A percentile compares a stretch with the other conserved stretches of the same genome.
These are phyloP conservation scores for Rhinoderma darwinii DNA, from an alignment of 2,113 vertebrate species.

Conservation along the genomic window DNA sequence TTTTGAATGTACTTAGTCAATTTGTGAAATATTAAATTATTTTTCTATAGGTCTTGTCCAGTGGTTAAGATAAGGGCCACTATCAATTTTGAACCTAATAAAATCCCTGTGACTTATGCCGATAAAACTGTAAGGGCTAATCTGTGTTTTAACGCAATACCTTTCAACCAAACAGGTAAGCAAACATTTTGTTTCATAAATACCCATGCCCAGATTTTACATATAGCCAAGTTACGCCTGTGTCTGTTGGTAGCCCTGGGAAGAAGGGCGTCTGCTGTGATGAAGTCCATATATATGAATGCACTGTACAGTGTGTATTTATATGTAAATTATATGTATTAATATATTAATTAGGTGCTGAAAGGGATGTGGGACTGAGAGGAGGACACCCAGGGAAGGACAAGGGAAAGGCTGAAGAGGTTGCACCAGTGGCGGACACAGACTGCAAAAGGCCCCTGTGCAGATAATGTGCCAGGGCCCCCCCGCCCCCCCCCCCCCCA, in stretches of 20 bases:
- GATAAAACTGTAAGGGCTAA: background rate
- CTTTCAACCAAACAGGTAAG: constrained; percentile 33
- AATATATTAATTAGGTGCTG: no score
- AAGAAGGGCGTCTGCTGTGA: background rate
- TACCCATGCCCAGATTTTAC: background rate
- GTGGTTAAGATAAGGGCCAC: constrained; percentile 61
- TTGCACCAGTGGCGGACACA: no score
- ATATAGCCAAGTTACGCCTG: background rate
- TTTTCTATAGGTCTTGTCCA: constrained; percentile 63
- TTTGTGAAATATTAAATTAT: background rate
- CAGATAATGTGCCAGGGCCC: no score
- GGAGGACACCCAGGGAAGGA: background rate
- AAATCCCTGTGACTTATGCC: constrained; percentile 57
- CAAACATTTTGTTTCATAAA: background rate
- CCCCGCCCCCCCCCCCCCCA: no score
- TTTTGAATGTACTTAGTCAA: no score
- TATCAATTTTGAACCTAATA: constrained; percentile 61
- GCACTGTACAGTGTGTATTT: no score
- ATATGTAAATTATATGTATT: no score
- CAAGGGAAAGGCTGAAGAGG: no score
- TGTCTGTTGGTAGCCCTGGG: background rate
- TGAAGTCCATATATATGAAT: no score
- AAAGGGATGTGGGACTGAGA: background rate
- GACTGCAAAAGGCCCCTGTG: no score
- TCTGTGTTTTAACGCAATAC: constrained; percentile 61